These are phyloP conservation scores for Phrynocephalus guinanensis DNA, from an alignment of 2,797 vertebrate genomes.

Conservation along the genomic window DNA sequence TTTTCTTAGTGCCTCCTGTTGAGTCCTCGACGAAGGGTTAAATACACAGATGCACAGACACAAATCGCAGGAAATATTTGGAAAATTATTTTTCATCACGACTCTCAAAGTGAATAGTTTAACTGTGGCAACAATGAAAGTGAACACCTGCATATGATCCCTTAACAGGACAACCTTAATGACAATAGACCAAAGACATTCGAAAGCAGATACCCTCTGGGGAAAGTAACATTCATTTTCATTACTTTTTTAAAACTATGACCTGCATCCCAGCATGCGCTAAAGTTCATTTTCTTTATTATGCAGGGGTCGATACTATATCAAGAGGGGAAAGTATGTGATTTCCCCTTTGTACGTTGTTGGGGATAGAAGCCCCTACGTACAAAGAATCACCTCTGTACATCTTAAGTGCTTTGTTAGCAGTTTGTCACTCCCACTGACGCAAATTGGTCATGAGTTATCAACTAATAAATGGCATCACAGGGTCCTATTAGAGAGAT, in stretches of 20 bases:
- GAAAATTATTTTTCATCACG: neutral
- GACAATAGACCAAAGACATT: neutral
- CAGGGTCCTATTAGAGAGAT: constrained; percentile 29
- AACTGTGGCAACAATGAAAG: neutral
- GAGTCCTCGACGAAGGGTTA: neutral
- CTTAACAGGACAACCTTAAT: no score
- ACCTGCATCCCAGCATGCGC: neutral
- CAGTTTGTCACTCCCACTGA: constrained; percentile 21
- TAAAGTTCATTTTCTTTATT: constrained; percentile 23
- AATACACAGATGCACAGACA: neutral
- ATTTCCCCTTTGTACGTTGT: neutral
- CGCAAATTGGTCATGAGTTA: constrained; percentile 35
- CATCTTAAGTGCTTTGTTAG: constrained; percentile 24
- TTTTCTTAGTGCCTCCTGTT: no score
- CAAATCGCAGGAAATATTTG: neutral
- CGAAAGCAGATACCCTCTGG: neutral
- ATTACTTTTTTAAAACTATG: neutral
- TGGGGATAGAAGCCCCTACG: neutral
- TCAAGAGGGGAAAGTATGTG: neutral
- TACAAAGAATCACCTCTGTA: neutral
- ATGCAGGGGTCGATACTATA: neutral
- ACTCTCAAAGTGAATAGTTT: neutral
- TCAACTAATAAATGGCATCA: constrained; percentile 34
- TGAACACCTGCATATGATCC: neutral
- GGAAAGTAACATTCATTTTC: neutral